Evolutionary conservation across 2,888 invertebrate species (phyloP).

Genomic region (Pyrgus malvae): DNA sequence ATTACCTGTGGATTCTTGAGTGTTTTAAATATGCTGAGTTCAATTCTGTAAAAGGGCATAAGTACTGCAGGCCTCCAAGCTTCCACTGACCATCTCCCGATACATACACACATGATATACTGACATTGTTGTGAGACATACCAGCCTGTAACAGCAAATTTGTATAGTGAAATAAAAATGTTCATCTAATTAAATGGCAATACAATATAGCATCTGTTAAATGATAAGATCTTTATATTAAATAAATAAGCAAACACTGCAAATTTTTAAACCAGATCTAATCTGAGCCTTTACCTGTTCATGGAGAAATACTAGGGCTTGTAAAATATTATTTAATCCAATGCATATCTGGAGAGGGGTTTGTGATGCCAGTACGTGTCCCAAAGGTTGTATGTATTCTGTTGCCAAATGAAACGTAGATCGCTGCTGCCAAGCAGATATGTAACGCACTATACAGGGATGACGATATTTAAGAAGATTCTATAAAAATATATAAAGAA

Average conservation of each 20-base stretch:
- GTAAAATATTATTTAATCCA: constrained; percentile 90
- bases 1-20: constrained; percentile 81
- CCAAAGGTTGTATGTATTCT: constrained; percentile 90
- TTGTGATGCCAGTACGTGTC: constrained; percentile 83
- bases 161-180: not conserved
- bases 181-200: too few species aligned
- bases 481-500: constrained; percentile 62
- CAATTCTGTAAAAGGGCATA: constrained; percentile 86
- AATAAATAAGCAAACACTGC: not conserved
- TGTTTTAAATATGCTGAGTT: constrained; percentile 85
- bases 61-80: constrained; percentile 91
- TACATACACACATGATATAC: constrained; percentile 90
- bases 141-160: constrained; percentile 74
- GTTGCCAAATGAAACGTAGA: constrained; percentile 90
- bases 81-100: constrained; percentile 94
- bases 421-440: constrained; percentile 90
- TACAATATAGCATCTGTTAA: too few species aligned
- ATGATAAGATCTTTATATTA: too few species aligned
- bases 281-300: constrained; percentile 80
- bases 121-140: constrained; percentile 92
- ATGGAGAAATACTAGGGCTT: constrained; percentile 91
- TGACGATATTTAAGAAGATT: constrained; percentile 93
- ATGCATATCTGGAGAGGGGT: constrained; percentile 91
- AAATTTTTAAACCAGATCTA: not conserved
- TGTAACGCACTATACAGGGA: constrained; percentile 91